phyloP scores from a whole-genome alignment of 2,888 invertebrate species.

The Dynastes tityus region DNA sequence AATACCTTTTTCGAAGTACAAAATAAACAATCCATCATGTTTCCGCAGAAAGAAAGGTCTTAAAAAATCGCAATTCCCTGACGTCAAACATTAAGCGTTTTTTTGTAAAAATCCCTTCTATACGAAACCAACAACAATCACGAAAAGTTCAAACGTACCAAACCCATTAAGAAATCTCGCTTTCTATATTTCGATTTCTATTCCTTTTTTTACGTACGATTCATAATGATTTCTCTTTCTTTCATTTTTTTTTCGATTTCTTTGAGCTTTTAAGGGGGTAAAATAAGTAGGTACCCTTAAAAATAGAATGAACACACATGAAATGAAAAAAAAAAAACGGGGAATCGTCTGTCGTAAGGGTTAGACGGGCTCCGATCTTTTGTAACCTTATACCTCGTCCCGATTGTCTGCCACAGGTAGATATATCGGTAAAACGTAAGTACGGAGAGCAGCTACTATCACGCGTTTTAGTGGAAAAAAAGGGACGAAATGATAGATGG shows the following conservation, averaged over 20 bases:
- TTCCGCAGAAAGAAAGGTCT: neutral
- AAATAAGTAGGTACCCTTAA: neutral
- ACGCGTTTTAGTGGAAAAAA: neutral
- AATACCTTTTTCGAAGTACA: constrained; percentile 1
- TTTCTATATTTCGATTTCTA: too few relatives aligned
- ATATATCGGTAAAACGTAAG: neutral
- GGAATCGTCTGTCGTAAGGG: constrained; percentile 43
- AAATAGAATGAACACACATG: too few relatives aligned
- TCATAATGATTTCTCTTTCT: neutral
- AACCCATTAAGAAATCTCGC: constrained; percentile 12
- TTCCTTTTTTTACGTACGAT: neutral
- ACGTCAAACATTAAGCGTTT: neutral
- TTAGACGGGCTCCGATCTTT: constrained; percentile 17
- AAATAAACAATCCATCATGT: constrained; percentile 45
- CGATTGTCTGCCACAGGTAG: neutral
- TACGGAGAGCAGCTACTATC: neutral
- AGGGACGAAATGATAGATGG: constrained; percentile 10
- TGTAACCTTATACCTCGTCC: constrained; percentile 30
- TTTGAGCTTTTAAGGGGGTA: neutral
- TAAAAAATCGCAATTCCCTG: constrained; percentile 3
- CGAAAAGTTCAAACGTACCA: neutral
- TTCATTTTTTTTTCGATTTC: neutral
- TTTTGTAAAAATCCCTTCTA: neutral
- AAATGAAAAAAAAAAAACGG: neutral
- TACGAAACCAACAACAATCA: neutral